These are phyloP conservation scores for Megaustenia siamemsis DNA, from an alignment of 2,888 invertebrate species.

Conservation along the genomic window DNA sequence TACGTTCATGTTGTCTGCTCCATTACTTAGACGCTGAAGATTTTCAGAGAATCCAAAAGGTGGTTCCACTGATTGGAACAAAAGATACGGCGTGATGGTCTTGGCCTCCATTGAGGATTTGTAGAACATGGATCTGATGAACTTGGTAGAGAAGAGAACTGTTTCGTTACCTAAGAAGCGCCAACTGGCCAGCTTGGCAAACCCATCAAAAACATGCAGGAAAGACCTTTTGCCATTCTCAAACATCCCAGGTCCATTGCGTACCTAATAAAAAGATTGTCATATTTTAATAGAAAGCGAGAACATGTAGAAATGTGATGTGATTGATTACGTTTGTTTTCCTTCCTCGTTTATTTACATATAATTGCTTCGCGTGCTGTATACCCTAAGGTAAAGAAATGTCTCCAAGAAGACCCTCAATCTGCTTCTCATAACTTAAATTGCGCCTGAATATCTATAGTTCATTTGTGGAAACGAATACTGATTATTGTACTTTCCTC, in stretches of 20 bases:
- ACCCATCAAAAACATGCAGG: constrained; percentile 70
- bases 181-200: constrained; percentile 70
- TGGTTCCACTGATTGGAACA: constrained; percentile 71
- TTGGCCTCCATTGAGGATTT: constrained; percentile 62
- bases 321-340: neutral
- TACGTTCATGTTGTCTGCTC: constrained; percentile 77
- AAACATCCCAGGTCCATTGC: constrained; percentile 71
- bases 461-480: too few species aligned
- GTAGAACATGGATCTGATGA: constrained; percentile 69
- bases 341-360: neutral
- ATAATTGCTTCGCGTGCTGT: neutral
- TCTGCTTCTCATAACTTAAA: too few species aligned
- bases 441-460: too few species aligned
- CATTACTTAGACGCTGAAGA: constrained; percentile 65
- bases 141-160: constrained; percentile 65
- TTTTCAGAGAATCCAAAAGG: constrained; percentile 66
- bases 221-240: constrained; percentile 65
- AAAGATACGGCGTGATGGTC: constrained; percentile 73
- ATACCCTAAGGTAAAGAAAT: neutral
- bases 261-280: constrained; percentile 60
- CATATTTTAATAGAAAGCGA: neutral
- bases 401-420: too few species aligned
- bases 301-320: neutral
- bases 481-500: too few species aligned
- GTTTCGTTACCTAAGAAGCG: constrained; percentile 65